Evolutionary conservation across 2,888 invertebrate genomes (phyloP).

Genomic region (Amphipyra berbera): DNA sequence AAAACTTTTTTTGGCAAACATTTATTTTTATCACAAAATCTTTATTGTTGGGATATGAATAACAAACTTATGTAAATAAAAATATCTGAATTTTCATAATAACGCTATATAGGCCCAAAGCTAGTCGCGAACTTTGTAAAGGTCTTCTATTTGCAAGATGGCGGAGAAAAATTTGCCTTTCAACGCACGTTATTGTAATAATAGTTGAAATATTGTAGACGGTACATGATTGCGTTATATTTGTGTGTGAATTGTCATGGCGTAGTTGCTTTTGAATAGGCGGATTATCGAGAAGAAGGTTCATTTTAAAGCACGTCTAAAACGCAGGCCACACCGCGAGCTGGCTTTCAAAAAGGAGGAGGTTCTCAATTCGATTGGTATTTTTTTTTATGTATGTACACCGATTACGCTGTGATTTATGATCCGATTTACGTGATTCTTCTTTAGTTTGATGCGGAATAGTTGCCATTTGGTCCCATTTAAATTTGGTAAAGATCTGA

Average conservation of each 20-base stretch:
- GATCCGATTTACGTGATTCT: too few species aligned
- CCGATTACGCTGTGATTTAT: too few species aligned
- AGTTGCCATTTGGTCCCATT: too few species aligned
- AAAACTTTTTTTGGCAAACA: background rate
- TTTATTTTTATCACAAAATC: slow-evolving; percentile 12
- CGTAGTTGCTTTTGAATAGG: too few species aligned
- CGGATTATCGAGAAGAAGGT: too few species aligned
- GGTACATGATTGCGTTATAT: background rate
- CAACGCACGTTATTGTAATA: slow-evolving; percentile 9
- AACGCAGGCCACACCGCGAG: too few species aligned
- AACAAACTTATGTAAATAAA: slow-evolving; percentile 26
- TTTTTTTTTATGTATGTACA: too few species aligned
- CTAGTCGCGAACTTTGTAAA: slow-evolving; percentile 6
- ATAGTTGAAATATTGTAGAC: slow-evolving; percentile 2
- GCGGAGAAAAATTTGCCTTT: slow-evolving; percentile 6
- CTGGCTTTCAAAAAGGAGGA: too few species aligned
- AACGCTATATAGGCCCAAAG: slow-evolving; percentile 7
- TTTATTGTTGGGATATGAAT: slow-evolving; percentile 21
- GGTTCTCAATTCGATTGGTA: too few species aligned
- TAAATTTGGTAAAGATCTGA: too few species aligned
- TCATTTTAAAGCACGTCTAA: too few species aligned
- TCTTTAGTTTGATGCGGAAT: too few species aligned
- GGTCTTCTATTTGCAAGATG: slow-evolving; percentile 1
- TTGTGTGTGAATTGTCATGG: background rate
- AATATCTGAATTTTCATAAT: slow-evolving; percentile 26